Conservation (phyloP, 2,797 vertebrate genomes). For the Prunella strophiata region DNA sequence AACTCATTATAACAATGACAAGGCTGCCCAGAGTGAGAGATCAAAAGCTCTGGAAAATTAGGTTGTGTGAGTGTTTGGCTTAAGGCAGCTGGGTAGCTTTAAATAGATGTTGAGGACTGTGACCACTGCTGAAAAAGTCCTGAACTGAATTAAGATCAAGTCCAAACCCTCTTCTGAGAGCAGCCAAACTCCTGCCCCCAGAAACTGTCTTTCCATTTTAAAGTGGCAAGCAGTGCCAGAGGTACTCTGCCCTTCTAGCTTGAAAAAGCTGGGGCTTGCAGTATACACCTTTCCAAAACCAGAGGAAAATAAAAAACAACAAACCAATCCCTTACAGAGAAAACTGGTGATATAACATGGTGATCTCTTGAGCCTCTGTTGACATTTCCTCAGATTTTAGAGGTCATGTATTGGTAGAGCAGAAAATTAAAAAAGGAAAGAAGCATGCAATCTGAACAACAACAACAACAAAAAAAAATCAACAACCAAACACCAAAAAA, state of each 20-base stretch:
- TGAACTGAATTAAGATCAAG: slow-evolving; percentile 1
- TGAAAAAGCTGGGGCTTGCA: not conserved
- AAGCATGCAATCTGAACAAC: not conserved
- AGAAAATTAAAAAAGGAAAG: not conserved
- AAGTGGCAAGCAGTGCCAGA: not conserved
- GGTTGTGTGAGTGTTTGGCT: not conserved
- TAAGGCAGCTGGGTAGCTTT: not conserved
- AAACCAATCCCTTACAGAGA: not conserved
- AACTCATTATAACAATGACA: not conserved
- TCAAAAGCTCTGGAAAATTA: slow-evolving; percentile 39
- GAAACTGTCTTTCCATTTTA: not conserved
- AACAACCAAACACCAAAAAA: not conserved
- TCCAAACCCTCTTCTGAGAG: not conserved
- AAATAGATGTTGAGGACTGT: not conserved
- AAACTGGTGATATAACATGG: not conserved
- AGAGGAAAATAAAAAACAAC: not conserved
- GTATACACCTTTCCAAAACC: not conserved
- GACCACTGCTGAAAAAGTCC: not conserved
- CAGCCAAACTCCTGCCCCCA: not conserved
- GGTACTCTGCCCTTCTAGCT: not conserved
- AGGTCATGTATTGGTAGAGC: not conserved
- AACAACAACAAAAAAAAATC: not conserved
- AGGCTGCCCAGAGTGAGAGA: not conserved
- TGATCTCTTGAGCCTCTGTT: not conserved
- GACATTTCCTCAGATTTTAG: not conserved